Conservation (phyloP, 2,888 invertebrate species). For the Alloscopus bannaensis region DNA sequence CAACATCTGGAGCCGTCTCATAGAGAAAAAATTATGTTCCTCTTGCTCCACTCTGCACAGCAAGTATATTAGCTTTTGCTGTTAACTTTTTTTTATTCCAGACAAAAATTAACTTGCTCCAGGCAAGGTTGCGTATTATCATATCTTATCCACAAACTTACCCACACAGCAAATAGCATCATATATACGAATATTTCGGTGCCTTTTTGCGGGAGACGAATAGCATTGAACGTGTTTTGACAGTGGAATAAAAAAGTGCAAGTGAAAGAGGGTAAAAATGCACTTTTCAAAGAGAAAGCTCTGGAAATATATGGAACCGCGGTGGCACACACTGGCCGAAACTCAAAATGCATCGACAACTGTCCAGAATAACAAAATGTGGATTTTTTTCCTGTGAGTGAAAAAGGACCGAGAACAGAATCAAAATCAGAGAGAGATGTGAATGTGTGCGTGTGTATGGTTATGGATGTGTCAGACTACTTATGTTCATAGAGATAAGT, state of each 20-base stretch:
- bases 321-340: background rate
- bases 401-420: too few relatives aligned
- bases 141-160: background rate
- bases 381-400: background rate
- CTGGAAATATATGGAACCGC: background rate
- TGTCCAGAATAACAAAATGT: constrained; percentile 15
- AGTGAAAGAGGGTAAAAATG: constrained; percentile 14
- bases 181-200: too few relatives aligned
- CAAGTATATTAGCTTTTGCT: background rate
- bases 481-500: background rate
- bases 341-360: constrained; percentile 11
- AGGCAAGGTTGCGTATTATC: constrained; percentile 29
- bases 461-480: constrained; percentile 37
- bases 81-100: background rate
- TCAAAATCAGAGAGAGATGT: constrained; percentile 9
- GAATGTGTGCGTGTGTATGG: constrained; percentile 35
- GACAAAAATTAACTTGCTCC: constrained; percentile 10
- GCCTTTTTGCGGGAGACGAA: too few relatives aligned
- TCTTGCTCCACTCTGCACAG: background rate
- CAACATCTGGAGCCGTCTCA: constrained; percentile 19
- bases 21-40: background rate
- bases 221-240: too few relatives aligned
- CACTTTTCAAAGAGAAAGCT: background rate
- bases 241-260: constrained; percentile 6
- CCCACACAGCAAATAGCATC: too few relatives aligned